These are phyloP conservation scores for Notodonta dromedarius DNA, from an alignment of 2,888 invertebrate genomes.

Conservation along the genomic window DNA sequence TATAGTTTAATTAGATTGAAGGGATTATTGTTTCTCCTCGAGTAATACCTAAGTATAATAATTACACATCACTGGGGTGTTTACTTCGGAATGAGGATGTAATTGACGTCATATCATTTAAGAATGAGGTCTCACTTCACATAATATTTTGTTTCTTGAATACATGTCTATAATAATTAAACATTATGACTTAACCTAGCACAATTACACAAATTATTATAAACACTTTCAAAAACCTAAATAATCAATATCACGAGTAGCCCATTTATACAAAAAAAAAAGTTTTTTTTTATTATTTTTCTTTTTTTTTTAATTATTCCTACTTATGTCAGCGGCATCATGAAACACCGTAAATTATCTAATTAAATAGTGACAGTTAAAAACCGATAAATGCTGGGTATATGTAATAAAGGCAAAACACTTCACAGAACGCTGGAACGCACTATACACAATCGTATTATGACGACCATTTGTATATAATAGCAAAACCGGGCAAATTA, in stretches of 20 bases:
- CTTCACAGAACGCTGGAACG: conserved; percentile 52
- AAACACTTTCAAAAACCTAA: conserved; percentile 28
- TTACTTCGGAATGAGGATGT: not conserved
- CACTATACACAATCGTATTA: conserved; percentile 18
- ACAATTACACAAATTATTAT: conserved; percentile 41
- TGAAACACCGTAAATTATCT: conserved; percentile 54
- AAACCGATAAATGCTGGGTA: conserved; percentile 57
- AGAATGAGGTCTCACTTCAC: conserved; percentile 32
- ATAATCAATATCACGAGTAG: conserved; percentile 36
- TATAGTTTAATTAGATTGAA: conserved; percentile 6
- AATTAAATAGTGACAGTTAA: conserved; percentile 36
- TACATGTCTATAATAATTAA: conserved; percentile 30
- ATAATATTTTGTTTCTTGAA: conserved; percentile 34
- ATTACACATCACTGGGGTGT: no score
- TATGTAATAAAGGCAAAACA: conserved; percentile 59
- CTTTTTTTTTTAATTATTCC: conserved; percentile 27
- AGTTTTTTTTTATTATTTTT: conserved; percentile 20
- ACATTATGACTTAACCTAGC: conserved; percentile 44
- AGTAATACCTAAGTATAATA: no score
- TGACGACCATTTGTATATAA: conserved; percentile 37
- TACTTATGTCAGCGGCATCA: conserved; percentile 41
- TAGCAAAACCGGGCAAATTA: conserved; percentile 56
- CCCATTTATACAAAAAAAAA: conserved; percentile 40
- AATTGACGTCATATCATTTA: conserved; percentile 36
- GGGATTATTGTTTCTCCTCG: not conserved